phyloP scores from a whole-genome alignment of 2,888 invertebrate genomes.

The Megalurothrips usitatus region DNA sequence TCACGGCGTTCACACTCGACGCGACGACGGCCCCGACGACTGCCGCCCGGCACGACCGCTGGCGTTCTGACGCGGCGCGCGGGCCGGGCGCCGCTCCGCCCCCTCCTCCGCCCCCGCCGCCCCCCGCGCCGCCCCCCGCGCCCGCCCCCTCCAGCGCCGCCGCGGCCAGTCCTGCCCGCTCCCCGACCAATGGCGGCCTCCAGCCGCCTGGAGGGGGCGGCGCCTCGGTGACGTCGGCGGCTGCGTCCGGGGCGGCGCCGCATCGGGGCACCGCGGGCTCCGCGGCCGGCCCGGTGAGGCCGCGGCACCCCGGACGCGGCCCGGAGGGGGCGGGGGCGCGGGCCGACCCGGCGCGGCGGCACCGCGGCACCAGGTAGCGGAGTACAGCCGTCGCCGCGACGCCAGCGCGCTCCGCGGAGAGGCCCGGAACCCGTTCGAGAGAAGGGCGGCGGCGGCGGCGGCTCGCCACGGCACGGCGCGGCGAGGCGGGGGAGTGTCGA shows the following conservation, averaged over 20 bases:
- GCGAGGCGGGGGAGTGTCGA: not conserved
- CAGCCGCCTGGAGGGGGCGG: slow-evolving; percentile 45
- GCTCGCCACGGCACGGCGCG: not conserved
- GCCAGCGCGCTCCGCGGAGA: not conserved
- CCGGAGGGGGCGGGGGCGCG: slow-evolving; percentile 50
- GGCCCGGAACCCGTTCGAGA: not conserved
- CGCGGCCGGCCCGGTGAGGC: slow-evolving; percentile 38
- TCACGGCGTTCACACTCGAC: not conserved
- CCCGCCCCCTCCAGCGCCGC: slow-evolving; percentile 43
- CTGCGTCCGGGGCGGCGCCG: slow-evolving; percentile 25
- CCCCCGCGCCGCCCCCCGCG: slow-evolving; percentile 42
- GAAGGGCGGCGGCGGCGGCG: slow-evolving; percentile 14
- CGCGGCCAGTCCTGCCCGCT: slow-evolving; percentile 43
- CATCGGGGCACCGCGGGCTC: slow-evolving; percentile 36
- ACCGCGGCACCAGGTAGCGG: slow-evolving; percentile 46
- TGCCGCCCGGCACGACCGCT: slow-evolving; percentile 25
- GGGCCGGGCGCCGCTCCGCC: not conserved
- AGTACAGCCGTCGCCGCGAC: not conserved
- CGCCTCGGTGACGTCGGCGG: slow-evolving; percentile 34
- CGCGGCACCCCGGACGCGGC: slow-evolving; percentile 50
- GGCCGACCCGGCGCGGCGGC: slow-evolving; percentile 47
- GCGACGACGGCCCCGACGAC: slow-evolving; percentile 1
- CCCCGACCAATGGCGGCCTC: slow-evolving; percentile 40
- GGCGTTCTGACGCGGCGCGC: slow-evolving; percentile 28
- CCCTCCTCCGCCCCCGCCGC: slow-evolving; percentile 28